These are phyloP conservation scores for Cinclus cinclus DNA, from an alignment of 2,113 vertebrate species.

Conservation along the genomic window DNA sequence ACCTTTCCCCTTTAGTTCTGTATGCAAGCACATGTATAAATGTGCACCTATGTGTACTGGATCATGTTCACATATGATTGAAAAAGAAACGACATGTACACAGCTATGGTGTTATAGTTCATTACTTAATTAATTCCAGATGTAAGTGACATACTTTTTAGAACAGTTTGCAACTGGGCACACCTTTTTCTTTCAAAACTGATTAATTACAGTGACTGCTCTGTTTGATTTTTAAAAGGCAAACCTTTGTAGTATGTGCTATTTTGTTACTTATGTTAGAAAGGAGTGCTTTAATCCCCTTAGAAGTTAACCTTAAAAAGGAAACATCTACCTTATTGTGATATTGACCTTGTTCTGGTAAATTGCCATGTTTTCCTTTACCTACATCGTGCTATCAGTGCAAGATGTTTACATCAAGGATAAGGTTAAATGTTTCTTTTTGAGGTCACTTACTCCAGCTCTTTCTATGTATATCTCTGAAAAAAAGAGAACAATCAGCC, in stretches of 20 bases:
- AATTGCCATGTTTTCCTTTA: conserved; percentile 58
- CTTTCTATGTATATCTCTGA: conserved; percentile 42
- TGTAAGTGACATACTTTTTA: not conserved
- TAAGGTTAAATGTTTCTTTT: conserved; percentile 62
- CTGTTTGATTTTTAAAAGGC: not conserved
- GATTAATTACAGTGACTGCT: not conserved
- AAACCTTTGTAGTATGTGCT: not conserved
- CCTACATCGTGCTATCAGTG: conserved; percentile 6
- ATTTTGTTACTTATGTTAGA: conserved; percentile 11
- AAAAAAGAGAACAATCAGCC: not conserved
- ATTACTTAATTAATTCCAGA: not conserved
- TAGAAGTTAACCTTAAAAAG: conserved; percentile 53
- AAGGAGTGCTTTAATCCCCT: not conserved
- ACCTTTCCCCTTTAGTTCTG: not conserved
- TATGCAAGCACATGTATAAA: not conserved
- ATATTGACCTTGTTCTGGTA: conserved; percentile 62
- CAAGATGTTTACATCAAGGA: conserved; percentile 43
- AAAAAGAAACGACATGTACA: not conserved
- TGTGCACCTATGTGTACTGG: not conserved
- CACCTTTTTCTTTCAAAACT: not conserved
- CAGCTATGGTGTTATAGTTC: not conserved
- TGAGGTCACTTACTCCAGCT: conserved; percentile 37
- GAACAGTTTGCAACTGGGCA: not conserved
- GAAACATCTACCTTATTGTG: conserved; percentile 41
- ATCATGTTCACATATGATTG: not conserved